Base-by-base conservation (phyloP, 2,797 vertebrate genomes). In the Pristis pectinata region DNA sequence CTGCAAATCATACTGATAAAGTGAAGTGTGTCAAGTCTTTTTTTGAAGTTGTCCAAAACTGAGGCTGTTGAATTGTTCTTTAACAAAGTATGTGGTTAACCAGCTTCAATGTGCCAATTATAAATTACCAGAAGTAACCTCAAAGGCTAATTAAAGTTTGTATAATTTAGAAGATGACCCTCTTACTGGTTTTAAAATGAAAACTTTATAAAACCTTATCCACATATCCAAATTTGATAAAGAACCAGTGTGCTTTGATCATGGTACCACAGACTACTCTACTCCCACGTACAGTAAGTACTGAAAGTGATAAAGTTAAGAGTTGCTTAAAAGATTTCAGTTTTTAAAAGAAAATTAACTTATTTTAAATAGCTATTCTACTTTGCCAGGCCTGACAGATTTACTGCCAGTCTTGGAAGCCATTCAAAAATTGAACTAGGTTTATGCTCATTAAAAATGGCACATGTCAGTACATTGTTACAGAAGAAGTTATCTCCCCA, bases 171-270 rank as follows among this genome's bases (percentile, higher is more conserved):
- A 93, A 93, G 44, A 72, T 49, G 30, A 70, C 27, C 0, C 64
- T 15, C 19, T 67, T 49, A 7, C 37, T 44, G 27, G 64, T 24
- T 93, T 27, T 41, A 24, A 37, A 8, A 7, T 22, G 0, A 41
- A 91, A 92, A 74, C 67, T 49, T 93, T 17, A 44, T 11, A 74
- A 30, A 30, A 67, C 30, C 87, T 95, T 74, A 56, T 56, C 94
- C 87, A 94, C n/a, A 77, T 76, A 94, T 53, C 76, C 22, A 24
- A 94, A 94, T 76, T 94, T 95, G 24, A 94, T 64, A 41, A 85
- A 92, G 87, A 76, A 95, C 61, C 94, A 95, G 85, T 64, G 93
- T 64, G 94, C 72, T 76, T 93, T 94, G 94, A 95, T 95, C 94
- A 94, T 76, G 30, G 44, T 53, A 24, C 67, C 41, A 17, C 37